Evolutionary conservation across 1,140 invertebrate genomes (phyloP).

Genomic region (Parasteatoda tepidariorum): DNA sequence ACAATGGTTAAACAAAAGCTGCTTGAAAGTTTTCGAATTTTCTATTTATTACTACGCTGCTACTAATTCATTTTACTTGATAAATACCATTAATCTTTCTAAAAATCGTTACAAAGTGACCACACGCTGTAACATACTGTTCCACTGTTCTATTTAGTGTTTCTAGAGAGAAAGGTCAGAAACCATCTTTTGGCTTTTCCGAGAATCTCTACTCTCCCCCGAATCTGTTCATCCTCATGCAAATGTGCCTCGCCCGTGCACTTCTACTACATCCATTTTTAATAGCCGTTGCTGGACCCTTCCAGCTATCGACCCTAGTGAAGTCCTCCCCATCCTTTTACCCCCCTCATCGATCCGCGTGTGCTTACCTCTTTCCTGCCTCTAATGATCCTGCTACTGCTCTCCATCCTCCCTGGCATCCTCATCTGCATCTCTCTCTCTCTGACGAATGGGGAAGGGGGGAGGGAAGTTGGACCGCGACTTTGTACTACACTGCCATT

Average conservation of each 20-base stretch:
- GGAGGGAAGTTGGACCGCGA: conserved; percentile 4
- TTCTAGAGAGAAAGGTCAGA: not conserved
- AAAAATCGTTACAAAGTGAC: too few species aligned
- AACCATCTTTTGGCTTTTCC: not conserved
- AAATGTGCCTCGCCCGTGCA: conserved; percentile 56
- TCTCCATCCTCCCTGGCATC: conserved; percentile 53
- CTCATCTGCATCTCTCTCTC: conserved; percentile 55
- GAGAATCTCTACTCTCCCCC: conserved; percentile 26
- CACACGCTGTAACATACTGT: too few species aligned
- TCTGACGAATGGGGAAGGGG: not conserved
- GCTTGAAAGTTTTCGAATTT: too few species aligned
- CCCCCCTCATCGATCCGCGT: not conserved
- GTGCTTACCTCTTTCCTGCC: conserved; percentile 58
- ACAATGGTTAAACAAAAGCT: too few species aligned
- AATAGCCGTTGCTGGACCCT: conserved; percentile 53
- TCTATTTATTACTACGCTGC: too few species aligned
- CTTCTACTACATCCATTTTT: conserved; percentile 55
- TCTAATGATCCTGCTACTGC: conserved; percentile 57
- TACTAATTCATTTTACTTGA: too few species aligned
- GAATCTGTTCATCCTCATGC: conserved; percentile 41
- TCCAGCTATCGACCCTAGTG: conserved; percentile 42
- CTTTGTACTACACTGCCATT: not conserved
- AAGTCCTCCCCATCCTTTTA: not conserved
- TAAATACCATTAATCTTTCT: too few species aligned
- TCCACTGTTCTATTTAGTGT: too few species aligned